These are phyloP conservation scores for Marisa cornuarietis DNA, from an alignment of 1,140 invertebrate species.

Conservation along the genomic window DNA sequence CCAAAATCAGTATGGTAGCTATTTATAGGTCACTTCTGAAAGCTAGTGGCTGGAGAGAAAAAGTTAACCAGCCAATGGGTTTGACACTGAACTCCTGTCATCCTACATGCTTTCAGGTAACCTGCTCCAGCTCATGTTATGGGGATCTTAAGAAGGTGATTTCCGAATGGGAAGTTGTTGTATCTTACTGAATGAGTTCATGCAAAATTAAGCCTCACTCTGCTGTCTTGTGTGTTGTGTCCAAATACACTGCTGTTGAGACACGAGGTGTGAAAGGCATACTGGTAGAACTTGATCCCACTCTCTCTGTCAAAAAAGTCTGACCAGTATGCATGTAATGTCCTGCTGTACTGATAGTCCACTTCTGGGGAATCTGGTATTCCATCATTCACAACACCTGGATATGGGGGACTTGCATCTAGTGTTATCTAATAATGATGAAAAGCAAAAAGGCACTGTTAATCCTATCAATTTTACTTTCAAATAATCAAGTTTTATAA, in stretches of 20 bases:
- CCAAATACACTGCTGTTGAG: slow-evolving; percentile 19
- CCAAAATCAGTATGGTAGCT: too few species aligned
- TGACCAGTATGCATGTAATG: slow-evolving; percentile 37
- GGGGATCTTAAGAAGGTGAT: not conserved
- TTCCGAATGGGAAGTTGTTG: not conserved
- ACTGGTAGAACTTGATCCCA: slow-evolving; percentile 44
- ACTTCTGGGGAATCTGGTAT: slow-evolving; percentile 27
- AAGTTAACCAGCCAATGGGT: not conserved
- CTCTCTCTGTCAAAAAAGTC: slow-evolving; percentile 50
- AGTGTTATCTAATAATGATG: slow-evolving; percentile 36
- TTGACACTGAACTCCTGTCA: not conserved
- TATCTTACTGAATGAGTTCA: not conserved
- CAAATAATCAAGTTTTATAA: not conserved
- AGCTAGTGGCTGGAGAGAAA: not conserved
- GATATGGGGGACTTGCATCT: slow-evolving; percentile 38
- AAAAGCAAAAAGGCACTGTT: not conserved
- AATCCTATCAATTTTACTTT: not conserved
- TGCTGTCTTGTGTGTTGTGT: slow-evolving; percentile 6
- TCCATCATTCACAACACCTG: slow-evolving; percentile 41
- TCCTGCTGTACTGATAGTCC: slow-evolving; percentile 34
- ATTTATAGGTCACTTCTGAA: too few species aligned
- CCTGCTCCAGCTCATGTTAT: not conserved
- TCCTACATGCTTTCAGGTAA: not conserved
- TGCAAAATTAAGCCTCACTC: slow-evolving; percentile 4
- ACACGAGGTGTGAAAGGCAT: slow-evolving; percentile 30